Evolutionary conservation across 2,113 vertebrate genomes (phyloP), one percentile per base, ranked within the genome.

Genomic region (Pseudopipra pipra): DNA sequence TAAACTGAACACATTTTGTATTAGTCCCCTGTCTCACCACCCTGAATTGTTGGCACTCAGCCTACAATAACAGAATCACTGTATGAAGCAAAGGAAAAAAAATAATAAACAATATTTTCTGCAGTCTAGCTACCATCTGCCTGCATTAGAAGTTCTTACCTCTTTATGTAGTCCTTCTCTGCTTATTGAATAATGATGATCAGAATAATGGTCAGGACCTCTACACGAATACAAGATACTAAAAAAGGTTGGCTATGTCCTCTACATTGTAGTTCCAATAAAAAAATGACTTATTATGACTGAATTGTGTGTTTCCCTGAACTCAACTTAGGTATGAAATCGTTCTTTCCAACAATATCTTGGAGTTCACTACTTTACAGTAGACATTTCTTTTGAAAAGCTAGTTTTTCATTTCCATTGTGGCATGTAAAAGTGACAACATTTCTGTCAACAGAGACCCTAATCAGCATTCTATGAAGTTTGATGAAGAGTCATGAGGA

Each of bases 1-100:
- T 87, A 82, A 94, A 94, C 75, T 85, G 91, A 90, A 92, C 91
- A 95, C 81, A 93, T 87, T 89, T 95, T 89, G 85, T 96, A 96
- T 96, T 96, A 93, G 28, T 77, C 87, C 54, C 56, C 93, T 90
- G 92, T 96, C 86, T 97, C 79, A 86, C 83, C 95, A 95, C 63
- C 87, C 67, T 20, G 5, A 96, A 77, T 93, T 94, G 74, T 20
- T 91, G 94, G 92, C 92, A 96, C 13, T 4, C 59, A 67, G 90
- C 88, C 79, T 90, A 47, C 35, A 80, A 52, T 35, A 85, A 23
- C 85, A 94, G 78, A 95, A 96, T 93, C 62, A 71, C 43, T 81
- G 25, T 37, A 94, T 56, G 72, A 94, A 94, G 87, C 35, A 93
- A 94, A 85, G 49, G 66, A 27, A 82, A 66, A 89, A 75, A 82